Percentiles rank a stretch among this genome's conserved stretches.
Conservation (phyloP, 2,888 invertebrate genomes). For the Julus scandinavius region DNA sequence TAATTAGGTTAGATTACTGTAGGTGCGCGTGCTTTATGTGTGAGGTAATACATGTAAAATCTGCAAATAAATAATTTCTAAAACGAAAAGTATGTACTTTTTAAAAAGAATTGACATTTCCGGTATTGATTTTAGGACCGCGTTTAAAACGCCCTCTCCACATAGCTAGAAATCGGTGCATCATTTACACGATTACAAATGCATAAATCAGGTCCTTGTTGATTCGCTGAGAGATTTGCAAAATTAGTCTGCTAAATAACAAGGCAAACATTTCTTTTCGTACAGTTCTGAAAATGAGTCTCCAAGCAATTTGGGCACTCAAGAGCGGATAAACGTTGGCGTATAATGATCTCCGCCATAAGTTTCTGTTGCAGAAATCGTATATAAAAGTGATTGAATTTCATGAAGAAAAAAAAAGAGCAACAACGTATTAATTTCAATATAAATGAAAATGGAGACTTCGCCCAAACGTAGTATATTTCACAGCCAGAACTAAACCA, state of each 20-base stretch:
- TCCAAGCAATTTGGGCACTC: conserved; percentile 1
- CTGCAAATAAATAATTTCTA: too few species aligned
- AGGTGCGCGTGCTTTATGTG: too few species aligned
- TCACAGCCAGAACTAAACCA: not conserved
- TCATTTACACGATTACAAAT: not conserved
- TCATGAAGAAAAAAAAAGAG: not conserved
- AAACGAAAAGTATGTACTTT: too few species aligned
- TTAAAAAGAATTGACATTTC: too few species aligned
- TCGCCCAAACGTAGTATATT: not conserved
- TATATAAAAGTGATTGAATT: conserved; percentile 11
- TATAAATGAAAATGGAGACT: conserved; percentile 34
- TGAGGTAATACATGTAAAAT: too few species aligned
- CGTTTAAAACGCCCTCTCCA: not conserved
- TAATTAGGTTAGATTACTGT: too few species aligned
- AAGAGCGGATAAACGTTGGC: conserved; percentile 35
- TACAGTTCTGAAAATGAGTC: not conserved
- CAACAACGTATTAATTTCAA: conserved; percentile 40
- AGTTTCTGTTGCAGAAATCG: not conserved
- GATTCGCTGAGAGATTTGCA: not conserved
- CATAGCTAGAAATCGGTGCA: not conserved
- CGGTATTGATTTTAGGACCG: too few species aligned
- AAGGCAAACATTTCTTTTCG: not conserved
- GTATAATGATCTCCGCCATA: not conserved
- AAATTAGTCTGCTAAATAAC: not conserved
- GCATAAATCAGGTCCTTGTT: not conserved